Evolutionary conservation across 2,888 invertebrate genomes (phyloP).

Genomic region (Hirtodrosophila histrioides): DNA sequence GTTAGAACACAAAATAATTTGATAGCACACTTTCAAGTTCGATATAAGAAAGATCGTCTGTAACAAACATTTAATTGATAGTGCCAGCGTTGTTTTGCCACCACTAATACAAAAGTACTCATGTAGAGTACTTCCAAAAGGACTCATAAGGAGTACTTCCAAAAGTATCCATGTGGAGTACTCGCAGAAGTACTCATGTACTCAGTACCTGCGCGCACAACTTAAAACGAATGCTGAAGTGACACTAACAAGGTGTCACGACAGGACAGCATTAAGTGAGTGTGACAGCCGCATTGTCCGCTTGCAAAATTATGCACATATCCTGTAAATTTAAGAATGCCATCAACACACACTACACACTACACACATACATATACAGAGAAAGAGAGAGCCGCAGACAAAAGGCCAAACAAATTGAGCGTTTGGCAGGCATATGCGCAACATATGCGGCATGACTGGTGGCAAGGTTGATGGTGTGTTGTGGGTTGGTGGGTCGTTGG

Average conservation of each 20-base stretch:
- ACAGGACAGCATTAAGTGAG: conserved; percentile 28
- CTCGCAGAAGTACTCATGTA: not conserved
- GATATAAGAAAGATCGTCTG: no score
- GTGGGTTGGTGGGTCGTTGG: conserved; percentile 6
- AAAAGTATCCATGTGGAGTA: no score
- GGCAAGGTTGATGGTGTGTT: conserved; percentile 16
- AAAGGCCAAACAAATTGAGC: conserved; percentile 76
- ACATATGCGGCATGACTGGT: conserved; percentile 38
- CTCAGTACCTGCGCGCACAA: not conserved
- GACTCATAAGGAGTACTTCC: no score
- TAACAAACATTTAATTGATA: no score
- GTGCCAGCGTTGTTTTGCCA: no score
- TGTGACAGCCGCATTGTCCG: conserved; percentile 52
- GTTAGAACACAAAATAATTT: no score
- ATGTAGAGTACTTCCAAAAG: no score
- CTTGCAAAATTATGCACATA: conserved; percentile 72
- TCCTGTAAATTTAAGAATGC: conserved; percentile 73
- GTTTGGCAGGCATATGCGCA: conserved; percentile 56
- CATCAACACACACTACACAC: conserved; percentile 52
- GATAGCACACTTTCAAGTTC: no score
- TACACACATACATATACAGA: not conserved
- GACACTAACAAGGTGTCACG: conserved; percentile 5
- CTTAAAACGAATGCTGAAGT: conserved; percentile 1
- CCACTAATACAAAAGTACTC: no score
- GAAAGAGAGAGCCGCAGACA: conserved; percentile 37